A percentile compares a stretch with the other conserved stretches of the same genome.
phyloP scores from a whole-genome alignment of 2,888 invertebrate species.

The Drosophila anomalata region DNA sequence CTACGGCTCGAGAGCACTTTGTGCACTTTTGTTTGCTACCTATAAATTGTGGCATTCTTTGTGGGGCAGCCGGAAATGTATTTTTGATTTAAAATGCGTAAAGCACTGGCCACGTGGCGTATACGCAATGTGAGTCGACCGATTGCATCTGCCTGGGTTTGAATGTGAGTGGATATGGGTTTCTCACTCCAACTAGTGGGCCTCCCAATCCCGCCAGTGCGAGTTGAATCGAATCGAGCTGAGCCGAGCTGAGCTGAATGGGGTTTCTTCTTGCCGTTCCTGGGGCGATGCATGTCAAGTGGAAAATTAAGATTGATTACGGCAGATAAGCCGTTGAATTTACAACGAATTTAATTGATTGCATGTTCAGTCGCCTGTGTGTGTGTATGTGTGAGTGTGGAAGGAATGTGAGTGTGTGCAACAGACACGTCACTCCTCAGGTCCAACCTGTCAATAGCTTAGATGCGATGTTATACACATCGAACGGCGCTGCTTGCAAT shows the following conservation, averaged over 20 bases:
- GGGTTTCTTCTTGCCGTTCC: conserved; percentile 32
- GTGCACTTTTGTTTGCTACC: conserved; percentile 47
- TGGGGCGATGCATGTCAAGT: conserved; percentile 73
- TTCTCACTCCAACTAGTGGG: conserved; percentile 6
- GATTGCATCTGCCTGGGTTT: conserved; percentile 1
- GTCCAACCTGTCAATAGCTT: conserved; percentile 74
- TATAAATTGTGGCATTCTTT: conserved; percentile 66
- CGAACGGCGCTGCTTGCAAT: conserved; percentile 58
- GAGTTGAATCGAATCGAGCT: conserved; percentile 11
- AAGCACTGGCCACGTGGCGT: conserved; percentile 58
- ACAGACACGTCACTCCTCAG: conserved; percentile 59
- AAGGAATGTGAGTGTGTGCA: conserved; percentile 11
- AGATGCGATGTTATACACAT: conserved; percentile 48
- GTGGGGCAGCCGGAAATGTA: conserved; percentile 69
- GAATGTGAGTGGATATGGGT: not conserved
- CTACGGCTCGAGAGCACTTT: conserved; percentile 47
- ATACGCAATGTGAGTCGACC: conserved; percentile 59
- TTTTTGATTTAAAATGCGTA: conserved; percentile 78
- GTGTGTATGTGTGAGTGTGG: conserved; percentile 10
- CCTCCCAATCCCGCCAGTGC: conserved; percentile 9
- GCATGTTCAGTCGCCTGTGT: conserved; percentile 68
- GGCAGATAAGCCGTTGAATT: conserved; percentile 78
- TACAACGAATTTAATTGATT: conserved; percentile 81
- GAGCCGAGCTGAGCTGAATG: not conserved
- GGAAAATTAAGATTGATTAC: conserved; percentile 80